phyloP scores from a whole-genome alignment of 2,797 vertebrate genomes.

The Darevskia nairensis region DNA sequence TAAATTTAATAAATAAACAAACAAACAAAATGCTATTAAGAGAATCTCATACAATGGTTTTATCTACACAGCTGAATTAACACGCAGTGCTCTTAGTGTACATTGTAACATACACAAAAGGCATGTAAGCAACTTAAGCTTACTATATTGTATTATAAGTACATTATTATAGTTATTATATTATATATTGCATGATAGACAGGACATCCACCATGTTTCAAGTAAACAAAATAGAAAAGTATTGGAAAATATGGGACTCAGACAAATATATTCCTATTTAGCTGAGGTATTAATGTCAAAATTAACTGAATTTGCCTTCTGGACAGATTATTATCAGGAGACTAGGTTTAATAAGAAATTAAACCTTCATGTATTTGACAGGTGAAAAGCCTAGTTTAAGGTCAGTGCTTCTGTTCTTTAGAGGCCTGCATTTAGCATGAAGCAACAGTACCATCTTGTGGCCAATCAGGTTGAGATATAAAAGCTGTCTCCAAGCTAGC shows the following conservation, averaged over 20 bases:
- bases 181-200: too few relatives aligned
- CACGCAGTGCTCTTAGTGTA: background rate
- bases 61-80: background rate
- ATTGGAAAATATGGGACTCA: too few relatives aligned
- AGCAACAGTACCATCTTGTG: constrained; percentile 69
- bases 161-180: background rate
- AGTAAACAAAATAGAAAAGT: background rate
- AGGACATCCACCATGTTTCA: background rate
- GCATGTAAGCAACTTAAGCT: background rate
- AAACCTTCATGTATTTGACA: constrained; percentile 39
- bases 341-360: constrained; percentile 50
- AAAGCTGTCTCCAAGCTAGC: background rate
- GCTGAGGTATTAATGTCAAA: constrained; percentile 24
- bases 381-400: constrained; percentile 32
- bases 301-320: constrained; percentile 38
- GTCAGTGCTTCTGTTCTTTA: constrained; percentile 4
- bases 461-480: constrained; percentile 52
- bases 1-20: too few relatives aligned
- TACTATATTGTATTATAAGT: too few relatives aligned
- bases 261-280: constrained; percentile 21
- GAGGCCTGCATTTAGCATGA: constrained; percentile 48
- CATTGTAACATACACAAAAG: background rate
- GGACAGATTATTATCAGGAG: constrained; percentile 34
- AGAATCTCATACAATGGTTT: background rate
- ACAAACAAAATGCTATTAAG: too few relatives aligned